phyloP scores from a whole-genome alignment of 2,888 invertebrate species.

The Perizoma flavofasciatum region DNA sequence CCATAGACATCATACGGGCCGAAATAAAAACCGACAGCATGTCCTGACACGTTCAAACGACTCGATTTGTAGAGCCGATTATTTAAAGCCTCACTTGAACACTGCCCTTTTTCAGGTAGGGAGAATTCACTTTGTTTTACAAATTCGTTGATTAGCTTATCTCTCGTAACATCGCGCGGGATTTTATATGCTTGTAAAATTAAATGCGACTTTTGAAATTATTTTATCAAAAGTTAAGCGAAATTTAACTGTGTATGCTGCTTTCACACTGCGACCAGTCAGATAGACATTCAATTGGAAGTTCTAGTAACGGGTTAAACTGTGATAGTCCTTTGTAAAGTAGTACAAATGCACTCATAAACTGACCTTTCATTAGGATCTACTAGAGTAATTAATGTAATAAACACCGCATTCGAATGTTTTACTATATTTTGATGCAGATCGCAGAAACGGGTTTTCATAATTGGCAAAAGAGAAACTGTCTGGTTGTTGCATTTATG shows the following conservation, averaged over 20 bases:
- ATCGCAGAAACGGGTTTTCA: background rate
- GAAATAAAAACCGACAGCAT: conserved; percentile 71
- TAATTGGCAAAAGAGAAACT: background rate
- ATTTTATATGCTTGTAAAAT: conserved; percentile 28
- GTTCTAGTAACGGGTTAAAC: too few relatives aligned
- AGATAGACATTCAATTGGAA: too few relatives aligned
- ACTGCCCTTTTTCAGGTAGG: conserved; percentile 56
- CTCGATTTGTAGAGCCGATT: conserved; percentile 75
- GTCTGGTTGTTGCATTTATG: too few relatives aligned
- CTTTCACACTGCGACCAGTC: too few relatives aligned
- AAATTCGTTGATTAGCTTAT: conserved; percentile 67
- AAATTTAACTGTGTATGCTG: too few relatives aligned
- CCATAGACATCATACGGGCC: conserved; percentile 69
- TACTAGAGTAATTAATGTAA: conserved; percentile 3
- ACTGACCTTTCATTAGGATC: conserved; percentile 5
- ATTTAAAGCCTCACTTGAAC: conserved; percentile 52
- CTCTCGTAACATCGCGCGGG: conserved; percentile 43
- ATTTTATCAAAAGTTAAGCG: conserved; percentile 1
- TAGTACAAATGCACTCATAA: background rate
- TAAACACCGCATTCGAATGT: conserved; percentile 3
- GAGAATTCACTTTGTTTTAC: conserved; percentile 63
- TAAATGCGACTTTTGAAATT: conserved; percentile 9
- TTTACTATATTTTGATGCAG: conserved; percentile 1
- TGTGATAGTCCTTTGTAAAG: too few relatives aligned
- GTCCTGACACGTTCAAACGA: conserved; percentile 77